Percentiles rank a stretch among this genome's conserved stretches.
These are phyloP conservation scores for Petaurus breviceps DNA, from an alignment of 2,113 vertebrate genomes.

Conservation along the genomic window DNA sequence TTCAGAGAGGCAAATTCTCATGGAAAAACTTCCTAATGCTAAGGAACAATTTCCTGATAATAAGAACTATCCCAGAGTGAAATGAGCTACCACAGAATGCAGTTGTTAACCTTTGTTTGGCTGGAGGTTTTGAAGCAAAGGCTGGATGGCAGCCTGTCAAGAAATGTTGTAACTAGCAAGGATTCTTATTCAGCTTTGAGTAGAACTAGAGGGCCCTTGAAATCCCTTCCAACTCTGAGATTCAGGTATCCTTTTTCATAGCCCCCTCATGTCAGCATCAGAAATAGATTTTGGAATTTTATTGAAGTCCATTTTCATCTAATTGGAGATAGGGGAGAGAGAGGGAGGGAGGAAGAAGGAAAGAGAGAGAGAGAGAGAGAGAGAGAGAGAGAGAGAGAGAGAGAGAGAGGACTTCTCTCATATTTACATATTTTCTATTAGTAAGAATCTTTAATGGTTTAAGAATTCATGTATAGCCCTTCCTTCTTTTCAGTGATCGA, in stretches of 20 bases:
- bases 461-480: too few relatives aligned
- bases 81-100: neutral
- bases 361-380: too few relatives aligned
- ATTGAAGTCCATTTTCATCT: neutral
- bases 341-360: too few relatives aligned
- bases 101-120: neutral
- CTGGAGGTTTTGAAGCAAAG: neutral
- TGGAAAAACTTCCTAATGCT: neutral
- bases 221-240: neutral
- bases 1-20: neutral
- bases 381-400: too few relatives aligned
- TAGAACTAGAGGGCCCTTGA: neutral
- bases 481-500: too few relatives aligned
- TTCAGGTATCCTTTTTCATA: neutral
- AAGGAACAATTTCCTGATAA: neutral
- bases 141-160: neutral
- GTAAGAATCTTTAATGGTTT: neutral
- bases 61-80: neutral
- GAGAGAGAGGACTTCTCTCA: neutral
- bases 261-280: neutral
- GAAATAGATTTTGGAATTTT: neutral
- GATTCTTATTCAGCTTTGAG: neutral
- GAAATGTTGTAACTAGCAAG: neutral
- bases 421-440: neutral
- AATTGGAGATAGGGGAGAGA: neutral